Evolutionary conservation across 2,888 invertebrate genomes (phyloP).

Genomic region (Hydrotaea diabolus): DNA sequence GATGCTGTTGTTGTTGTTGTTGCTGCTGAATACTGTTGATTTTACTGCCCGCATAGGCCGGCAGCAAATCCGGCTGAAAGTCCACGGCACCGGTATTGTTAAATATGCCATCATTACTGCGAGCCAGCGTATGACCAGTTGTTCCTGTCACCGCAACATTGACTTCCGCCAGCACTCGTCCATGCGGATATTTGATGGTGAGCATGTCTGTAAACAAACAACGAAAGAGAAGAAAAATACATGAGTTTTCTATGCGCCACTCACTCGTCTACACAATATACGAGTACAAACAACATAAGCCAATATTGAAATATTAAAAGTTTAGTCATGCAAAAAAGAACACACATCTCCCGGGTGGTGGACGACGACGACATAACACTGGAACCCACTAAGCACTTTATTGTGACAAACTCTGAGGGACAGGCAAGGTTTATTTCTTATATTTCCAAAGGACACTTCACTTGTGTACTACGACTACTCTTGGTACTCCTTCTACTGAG

Average conservation of each 20-base stretch:
- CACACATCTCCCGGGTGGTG: not conserved
- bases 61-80: slow-evolving; percentile 74
- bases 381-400: not conserved
- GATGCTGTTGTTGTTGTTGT: slow-evolving; percentile 56
- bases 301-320: slow-evolving; percentile 4
- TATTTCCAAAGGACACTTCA: not conserved
- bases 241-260: not conserved
- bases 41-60: slow-evolving; percentile 70
- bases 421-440: not conserved
- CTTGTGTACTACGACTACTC: too few species aligned
- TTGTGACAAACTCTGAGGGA: not conserved
- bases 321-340: not conserved
- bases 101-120: slow-evolving; percentile 51
- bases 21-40: slow-evolving; percentile 52
- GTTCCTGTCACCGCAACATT: slow-evolving; percentile 47
- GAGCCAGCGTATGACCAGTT: slow-evolving; percentile 1
- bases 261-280: not conserved
- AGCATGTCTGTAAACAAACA: slow-evolving; percentile 65
- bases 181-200: slow-evolving; percentile 67
- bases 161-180: slow-evolving; percentile 61
- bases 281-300: not conserved
- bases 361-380: too few species aligned
- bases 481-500: too few species aligned
- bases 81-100: slow-evolving; percentile 67
- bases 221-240: not conserved